Evolutionary conservation across 1,140 invertebrate species (phyloP).

Genomic region (Chelonus insularis): DNA sequence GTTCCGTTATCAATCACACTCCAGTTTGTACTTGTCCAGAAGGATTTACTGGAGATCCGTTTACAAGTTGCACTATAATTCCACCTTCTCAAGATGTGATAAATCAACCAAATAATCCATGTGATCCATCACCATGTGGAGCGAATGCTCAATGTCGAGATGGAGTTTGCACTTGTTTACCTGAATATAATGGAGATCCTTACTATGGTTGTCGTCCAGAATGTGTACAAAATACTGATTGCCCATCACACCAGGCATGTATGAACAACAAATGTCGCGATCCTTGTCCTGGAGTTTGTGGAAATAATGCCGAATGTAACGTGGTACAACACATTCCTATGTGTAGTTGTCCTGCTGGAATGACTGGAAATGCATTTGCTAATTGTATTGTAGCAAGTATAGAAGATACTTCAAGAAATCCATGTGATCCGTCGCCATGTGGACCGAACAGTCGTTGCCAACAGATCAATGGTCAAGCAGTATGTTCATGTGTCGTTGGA

Average conservation of each 20-base stretch:
- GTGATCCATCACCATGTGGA: slow-evolving; percentile 72
- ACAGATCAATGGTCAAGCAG: slow-evolving; percentile 61
- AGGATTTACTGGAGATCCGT: slow-evolving; percentile 57
- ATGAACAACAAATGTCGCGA: slow-evolving; percentile 70
- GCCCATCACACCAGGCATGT: slow-evolving; percentile 69
- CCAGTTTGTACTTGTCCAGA: slow-evolving; percentile 62
- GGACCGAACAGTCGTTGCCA: slow-evolving; percentile 68
- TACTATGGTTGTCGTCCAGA: slow-evolving; percentile 72
- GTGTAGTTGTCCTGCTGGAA: slow-evolving; percentile 72
- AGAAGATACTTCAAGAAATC: slow-evolving; percentile 39
- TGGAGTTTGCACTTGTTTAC: slow-evolving; percentile 73
- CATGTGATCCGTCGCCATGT: slow-evolving; percentile 67
- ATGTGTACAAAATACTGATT: slow-evolving; percentile 73
- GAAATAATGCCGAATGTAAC: slow-evolving; percentile 71
- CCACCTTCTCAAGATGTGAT: slow-evolving; percentile 21
- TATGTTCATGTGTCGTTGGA: slow-evolving; percentile 66
- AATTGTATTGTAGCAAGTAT: slow-evolving; percentile 64
- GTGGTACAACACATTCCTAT: slow-evolving; percentile 76
- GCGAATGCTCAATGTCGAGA: slow-evolving; percentile 72
- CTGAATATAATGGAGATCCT: slow-evolving; percentile 73
- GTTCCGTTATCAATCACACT: slow-evolving; percentile 59
- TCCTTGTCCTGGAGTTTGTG: slow-evolving; percentile 75
- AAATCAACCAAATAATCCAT: slow-evolving; percentile 49
- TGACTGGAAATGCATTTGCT: slow-evolving; percentile 73
- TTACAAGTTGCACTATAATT: slow-evolving; percentile 37